These are phyloP conservation scores for Tokudaia tokunoshimensis DNA, from an alignment of 2,797 vertebrate species.

Conservation along the genomic window DNA sequence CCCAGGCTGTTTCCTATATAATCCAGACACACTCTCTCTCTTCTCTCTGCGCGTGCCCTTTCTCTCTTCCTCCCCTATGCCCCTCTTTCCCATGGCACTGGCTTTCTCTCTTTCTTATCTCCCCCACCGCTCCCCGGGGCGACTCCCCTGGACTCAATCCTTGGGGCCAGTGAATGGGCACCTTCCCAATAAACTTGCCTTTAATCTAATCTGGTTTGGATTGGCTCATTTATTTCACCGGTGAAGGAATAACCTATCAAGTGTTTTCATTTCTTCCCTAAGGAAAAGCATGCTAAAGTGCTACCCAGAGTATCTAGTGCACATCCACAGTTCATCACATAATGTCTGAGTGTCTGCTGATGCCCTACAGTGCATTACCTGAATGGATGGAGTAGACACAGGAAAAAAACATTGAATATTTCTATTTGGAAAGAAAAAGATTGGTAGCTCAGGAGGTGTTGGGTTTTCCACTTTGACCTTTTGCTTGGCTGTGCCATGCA, in stretches of 20 bases:
- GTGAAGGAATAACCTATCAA: not conserved
- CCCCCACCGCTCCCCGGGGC: accelerated
- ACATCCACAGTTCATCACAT: not conserved
- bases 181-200: not conserved
- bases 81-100: too few relatives aligned
- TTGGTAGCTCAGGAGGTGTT: not conserved
- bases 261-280: not conserved
- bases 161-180: not conserved
- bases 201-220: not conserved
- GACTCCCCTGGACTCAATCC: not conserved
- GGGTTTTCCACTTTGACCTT: not conserved
- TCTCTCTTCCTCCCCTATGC: too few relatives aligned
- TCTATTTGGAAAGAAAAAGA: slow-evolving; percentile 2
- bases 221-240: not conserved
- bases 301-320: too few relatives aligned
- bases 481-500: not conserved
- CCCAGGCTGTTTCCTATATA: not conserved
- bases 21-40: not conserved
- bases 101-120: not conserved
- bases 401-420: not conserved
- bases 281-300: not conserved
- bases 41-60: not conserved
- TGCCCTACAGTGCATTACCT: not conserved
- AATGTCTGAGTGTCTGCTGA: not conserved
- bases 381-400: not conserved